Evolutionary conservation across 2,888 invertebrate genomes (phyloP).

Genomic region (Latheticus oryzae): DNA sequence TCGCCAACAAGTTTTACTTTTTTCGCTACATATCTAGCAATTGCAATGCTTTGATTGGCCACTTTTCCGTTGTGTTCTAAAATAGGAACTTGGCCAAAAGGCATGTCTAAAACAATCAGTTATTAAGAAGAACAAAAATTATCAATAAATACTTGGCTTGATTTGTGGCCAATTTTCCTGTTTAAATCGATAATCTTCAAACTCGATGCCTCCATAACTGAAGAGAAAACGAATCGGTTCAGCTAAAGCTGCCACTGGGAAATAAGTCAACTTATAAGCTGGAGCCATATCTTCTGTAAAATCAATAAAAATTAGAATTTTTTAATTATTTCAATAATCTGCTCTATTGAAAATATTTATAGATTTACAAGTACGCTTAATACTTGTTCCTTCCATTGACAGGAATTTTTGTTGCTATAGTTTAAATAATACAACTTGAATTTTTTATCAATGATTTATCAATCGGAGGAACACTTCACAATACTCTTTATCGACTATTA

Average conservation of each 20-base stretch:
- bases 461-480: no score
- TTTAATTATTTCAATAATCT: conserved; percentile 9
- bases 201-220: conserved; percentile 71
- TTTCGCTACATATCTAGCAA: conserved; percentile 73
- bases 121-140: conserved; percentile 12
- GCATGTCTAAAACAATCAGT: conserved; percentile 61
- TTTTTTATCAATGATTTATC: no score
- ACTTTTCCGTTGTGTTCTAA: conserved; percentile 74
- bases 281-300: conserved; percentile 59
- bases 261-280: conserved; percentile 72
- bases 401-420: no score
- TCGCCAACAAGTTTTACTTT: conserved; percentile 71
- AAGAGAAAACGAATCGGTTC: conserved; percentile 74
- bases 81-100: conserved; percentile 74
- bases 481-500: no score
- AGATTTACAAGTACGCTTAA: conserved; percentile 34
- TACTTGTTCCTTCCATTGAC: conserved; percentile 32
- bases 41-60: conserved; percentile 72
- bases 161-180: conserved; percentile 67
- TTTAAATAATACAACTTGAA: no score
- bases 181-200: conserved; percentile 72
- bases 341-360: conserved; percentile 38
- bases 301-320: no score
- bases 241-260: conserved; percentile 72
- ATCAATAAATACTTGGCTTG: conserved; percentile 26